Percentiles rank a stretch among this genome's conserved stretches.
phyloP scores from a whole-genome alignment of 2,113 vertebrate genomes.

The Corvus hawaiiensis region DNA sequence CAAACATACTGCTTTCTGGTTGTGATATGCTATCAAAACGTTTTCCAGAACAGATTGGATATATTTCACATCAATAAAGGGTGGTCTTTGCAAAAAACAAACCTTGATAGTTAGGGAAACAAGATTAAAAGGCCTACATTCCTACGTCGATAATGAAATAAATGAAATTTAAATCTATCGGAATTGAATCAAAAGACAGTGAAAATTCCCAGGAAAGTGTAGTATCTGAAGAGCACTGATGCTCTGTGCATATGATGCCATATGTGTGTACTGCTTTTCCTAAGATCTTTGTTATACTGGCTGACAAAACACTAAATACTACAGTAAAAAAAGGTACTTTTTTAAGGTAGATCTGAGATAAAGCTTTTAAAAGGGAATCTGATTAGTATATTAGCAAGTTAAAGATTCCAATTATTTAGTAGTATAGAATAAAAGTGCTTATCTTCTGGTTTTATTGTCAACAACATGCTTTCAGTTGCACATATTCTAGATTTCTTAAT shows the following conservation, averaged over 20 bases:
- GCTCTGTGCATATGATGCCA: not conserved
- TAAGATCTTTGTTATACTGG: not conserved
- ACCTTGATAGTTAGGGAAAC: not conserved
- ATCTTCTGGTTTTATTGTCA: not conserved
- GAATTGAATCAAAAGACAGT: not conserved
- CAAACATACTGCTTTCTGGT: not conserved
- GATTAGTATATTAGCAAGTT: not conserved
- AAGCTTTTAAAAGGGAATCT: not conserved
- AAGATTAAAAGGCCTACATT: not conserved
- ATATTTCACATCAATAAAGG: not conserved
- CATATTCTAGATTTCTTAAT: not conserved
- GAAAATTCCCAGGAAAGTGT: not conserved
- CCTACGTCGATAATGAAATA: not conserved
- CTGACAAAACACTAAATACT: not conserved
- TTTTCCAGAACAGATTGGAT: not conserved
- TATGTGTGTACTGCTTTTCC: not conserved
- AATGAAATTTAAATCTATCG: not conserved
- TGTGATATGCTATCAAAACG: not conserved
- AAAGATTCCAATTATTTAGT: not conserved
- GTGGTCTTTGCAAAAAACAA: not conserved
- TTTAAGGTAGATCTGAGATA: not conserved
- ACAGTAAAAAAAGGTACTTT: not conserved
- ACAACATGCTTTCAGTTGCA: not conserved
- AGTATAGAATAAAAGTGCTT: not conserved
- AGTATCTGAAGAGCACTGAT: not conserved